A percentile compares a stretch with the other conserved stretches of the same genome.
Conservation (phyloP, 2,888 invertebrate species). For the Microdon myrmicae region DNA sequence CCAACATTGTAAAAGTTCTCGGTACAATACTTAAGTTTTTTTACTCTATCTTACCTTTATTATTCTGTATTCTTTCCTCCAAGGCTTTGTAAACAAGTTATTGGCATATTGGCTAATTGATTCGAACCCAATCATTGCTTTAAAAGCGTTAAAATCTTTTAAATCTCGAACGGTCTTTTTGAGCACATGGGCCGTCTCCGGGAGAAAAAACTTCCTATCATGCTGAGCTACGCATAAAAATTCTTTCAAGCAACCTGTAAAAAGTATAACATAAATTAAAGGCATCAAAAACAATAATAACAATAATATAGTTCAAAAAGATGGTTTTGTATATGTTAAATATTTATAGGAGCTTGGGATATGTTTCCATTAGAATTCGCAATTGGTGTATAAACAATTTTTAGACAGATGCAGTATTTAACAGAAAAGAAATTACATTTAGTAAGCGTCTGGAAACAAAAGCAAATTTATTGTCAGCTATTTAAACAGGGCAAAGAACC, state of each 20-base stretch:
- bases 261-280: background rate
- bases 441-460: no score
- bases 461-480: no score
- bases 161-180: slow-evolving; percentile 77
- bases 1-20: no score
- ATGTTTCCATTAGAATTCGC: background rate
- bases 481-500: no score
- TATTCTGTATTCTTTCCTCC: slow-evolving; percentile 86
- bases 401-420: no score
- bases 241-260: slow-evolving; percentile 78
- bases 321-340: no score
- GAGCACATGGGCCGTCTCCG: slow-evolving; percentile 80
- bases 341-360: no score
- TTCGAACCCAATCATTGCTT: slow-evolving; percentile 84
- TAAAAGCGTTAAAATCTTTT: slow-evolving; percentile 81
- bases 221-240: slow-evolving; percentile 82
- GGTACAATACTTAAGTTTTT: no score
- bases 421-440: no score
- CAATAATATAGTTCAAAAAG: no score
- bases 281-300: no score
- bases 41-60: slow-evolving; percentile 83
- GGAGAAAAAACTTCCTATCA: slow-evolving; percentile 80
- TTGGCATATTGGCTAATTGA: slow-evolving; percentile 86
- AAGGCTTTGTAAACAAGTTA: slow-evolving; percentile 86
- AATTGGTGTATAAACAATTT: background rate